Percentiles rank a stretch among this genome's conserved stretches.
Evolutionary conservation across 2,113 vertebrate species (phyloP).

Genomic region (Lycocorax pyrrhopterus): DNA sequence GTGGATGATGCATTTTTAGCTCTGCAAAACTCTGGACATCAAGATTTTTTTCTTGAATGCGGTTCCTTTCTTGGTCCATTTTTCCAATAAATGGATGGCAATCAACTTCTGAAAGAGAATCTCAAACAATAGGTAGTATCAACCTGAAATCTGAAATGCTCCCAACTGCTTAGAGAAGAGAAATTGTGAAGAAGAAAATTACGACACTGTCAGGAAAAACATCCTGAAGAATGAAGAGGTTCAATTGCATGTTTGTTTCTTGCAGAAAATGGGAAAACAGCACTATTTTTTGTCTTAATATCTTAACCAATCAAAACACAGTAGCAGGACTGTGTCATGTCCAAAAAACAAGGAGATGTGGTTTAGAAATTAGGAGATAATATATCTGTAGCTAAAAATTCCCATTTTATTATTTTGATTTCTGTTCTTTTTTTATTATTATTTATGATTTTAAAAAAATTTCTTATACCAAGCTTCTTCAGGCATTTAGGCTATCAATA

Average conservation of each 20-base stretch:
- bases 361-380: background rate
- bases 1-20: slow-evolving; percentile 17
- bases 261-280: background rate
- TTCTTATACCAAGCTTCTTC: background rate
- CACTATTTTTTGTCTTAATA: background rate
- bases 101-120: slow-evolving; percentile 4
- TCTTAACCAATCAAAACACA: background rate
- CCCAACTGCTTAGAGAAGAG: background rate
- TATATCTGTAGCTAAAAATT: background rate
- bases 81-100: slow-evolving; percentile 40
- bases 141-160: slow-evolving; percentile 21
- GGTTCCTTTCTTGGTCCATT: slow-evolving; percentile 11
- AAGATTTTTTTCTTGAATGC: slow-evolving; percentile 26
- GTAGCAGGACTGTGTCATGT: background rate
- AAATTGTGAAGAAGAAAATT: background rate
- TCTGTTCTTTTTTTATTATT: background rate
- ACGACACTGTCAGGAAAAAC: background rate
- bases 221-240: background rate
- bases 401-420: background rate
- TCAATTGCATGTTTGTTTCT: background rate
- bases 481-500: background rate
- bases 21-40: slow-evolving; percentile 25
- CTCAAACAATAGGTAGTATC: background rate
- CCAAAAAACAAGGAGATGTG: background rate
- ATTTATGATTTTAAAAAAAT: background rate